phyloP scores from a whole-genome alignment of 23 tunicate species.

The Halocynthia roretzi region DNA sequence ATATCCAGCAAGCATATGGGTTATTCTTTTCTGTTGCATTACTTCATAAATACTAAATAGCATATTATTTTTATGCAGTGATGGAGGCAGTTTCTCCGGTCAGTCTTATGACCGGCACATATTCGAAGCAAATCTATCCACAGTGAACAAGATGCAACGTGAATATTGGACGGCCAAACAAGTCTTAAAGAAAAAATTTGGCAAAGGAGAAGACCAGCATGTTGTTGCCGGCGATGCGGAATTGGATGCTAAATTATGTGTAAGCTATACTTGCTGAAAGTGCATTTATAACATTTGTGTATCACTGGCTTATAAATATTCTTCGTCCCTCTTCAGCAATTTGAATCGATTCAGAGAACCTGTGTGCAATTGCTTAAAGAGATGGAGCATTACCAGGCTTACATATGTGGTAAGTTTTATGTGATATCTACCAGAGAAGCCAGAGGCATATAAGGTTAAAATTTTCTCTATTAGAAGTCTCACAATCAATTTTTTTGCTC shows the following conservation, averaged over 20 bases:
- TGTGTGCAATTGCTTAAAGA: slow-evolving; percentile 67
- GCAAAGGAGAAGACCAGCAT: slow-evolving; percentile 72
- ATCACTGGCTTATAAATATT: neutral
- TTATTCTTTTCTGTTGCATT: too few relatives aligned
- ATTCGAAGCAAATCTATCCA: slow-evolving; percentile 80
- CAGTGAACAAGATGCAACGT: slow-evolving; percentile 87
- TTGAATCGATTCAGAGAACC: slow-evolving; percentile 63
- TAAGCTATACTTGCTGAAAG: slow-evolving; percentile 6
- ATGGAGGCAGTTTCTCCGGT: slow-evolving; percentile 59
- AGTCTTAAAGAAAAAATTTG: slow-evolving; percentile 79
- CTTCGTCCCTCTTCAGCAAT: slow-evolving; percentile 22
- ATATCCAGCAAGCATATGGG: too few relatives aligned
- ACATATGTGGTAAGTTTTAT: slow-evolving; percentile 67
- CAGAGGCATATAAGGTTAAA: too few relatives aligned
- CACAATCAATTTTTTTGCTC: too few relatives aligned
- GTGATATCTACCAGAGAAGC: too few relatives aligned
- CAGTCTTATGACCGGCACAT: slow-evolving; percentile 76
- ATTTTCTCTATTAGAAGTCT: too few relatives aligned
- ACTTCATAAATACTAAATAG: too few relatives aligned
- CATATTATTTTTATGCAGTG: slow-evolving; percentile 19
- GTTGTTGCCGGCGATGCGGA: slow-evolving; percentile 83
- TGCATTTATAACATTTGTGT: neutral
- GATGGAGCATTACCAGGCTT: slow-evolving; percentile 67
- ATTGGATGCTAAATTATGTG: slow-evolving; percentile 67
- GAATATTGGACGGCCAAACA: slow-evolving; percentile 94